Conservation (phyloP, 2,888 invertebrate species). For the Philhelius pedissequus region DNA sequence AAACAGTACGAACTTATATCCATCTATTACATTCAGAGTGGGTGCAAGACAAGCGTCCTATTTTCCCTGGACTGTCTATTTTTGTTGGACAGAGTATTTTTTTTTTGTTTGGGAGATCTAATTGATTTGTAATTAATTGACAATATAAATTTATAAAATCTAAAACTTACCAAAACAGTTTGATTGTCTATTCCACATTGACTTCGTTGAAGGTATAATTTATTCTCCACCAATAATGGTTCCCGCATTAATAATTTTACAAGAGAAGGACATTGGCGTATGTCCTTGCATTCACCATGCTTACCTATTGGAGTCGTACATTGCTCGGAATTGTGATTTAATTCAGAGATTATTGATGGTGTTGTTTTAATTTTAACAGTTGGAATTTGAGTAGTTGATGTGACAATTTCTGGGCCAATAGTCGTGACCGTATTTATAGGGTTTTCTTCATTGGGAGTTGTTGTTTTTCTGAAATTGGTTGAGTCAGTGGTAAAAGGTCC, state of each 20-base stretch:
- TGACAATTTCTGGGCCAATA: background rate
- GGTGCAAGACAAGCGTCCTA: too few relatives aligned
- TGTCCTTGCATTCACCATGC: background rate
- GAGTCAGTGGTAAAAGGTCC: background rate
- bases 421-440: background rate
- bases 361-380: background rate
- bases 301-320: slow-evolving; percentile 30
- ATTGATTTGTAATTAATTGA: too few relatives aligned
- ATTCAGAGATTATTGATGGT: background rate
- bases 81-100: too few relatives aligned
- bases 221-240: slow-evolving; percentile 11
- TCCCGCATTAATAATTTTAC: background rate
- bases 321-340: background rate
- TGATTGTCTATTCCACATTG: slow-evolving; percentile 24
- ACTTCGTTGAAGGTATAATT: slow-evolving; percentile 20
- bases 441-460: background rate
- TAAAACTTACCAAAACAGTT: slow-evolving; percentile 14
- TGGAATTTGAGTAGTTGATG: background rate
- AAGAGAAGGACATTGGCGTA: background rate
- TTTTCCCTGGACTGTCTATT: too few relatives aligned
- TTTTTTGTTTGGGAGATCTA: too few relatives aligned
- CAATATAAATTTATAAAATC: too few relatives aligned
- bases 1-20: too few relatives aligned
- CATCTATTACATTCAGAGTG: too few relatives aligned
- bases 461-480: background rate